Conservation (phyloP, 1,140 invertebrate species). For the Vanessa tameamea region DNA sequence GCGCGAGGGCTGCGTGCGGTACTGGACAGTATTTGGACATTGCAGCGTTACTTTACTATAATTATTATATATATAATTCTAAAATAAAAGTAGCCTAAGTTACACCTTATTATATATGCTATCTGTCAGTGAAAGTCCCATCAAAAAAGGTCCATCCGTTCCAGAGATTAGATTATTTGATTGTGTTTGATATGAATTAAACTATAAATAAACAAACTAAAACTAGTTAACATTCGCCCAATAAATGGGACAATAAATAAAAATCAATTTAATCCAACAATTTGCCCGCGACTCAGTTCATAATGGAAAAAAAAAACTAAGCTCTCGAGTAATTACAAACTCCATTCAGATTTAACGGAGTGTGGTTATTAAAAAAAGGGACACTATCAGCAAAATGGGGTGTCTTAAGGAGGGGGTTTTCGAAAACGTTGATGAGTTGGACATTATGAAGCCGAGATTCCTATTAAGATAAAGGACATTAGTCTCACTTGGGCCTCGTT, state of each 20-base stretch:
- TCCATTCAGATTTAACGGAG: conserved; percentile 57
- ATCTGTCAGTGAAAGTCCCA: no score
- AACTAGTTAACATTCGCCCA: neutral
- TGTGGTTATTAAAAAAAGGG: conserved; percentile 61
- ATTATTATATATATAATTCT: no score
- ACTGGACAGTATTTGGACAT: no score
- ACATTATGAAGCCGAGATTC: conserved; percentile 75
- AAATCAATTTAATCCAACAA: neutral
- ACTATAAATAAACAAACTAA: no score
- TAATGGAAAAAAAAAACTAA: conserved; percentile 34
- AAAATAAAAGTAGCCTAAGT: no score
- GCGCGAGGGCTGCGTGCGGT: no score
- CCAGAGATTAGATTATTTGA: no score
- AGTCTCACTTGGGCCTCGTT: conserved; percentile 60
- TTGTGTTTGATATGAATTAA: no score
- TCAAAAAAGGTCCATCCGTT: no score
- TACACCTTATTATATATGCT: no score
- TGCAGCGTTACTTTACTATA: no score
- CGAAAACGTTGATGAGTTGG: conserved; percentile 73
- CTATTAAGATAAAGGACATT: conserved; percentile 77
- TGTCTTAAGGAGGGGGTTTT: conserved; percentile 55
- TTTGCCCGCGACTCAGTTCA: neutral
- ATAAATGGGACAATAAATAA: neutral
- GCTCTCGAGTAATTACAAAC: conserved; percentile 49
- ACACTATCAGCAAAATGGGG: conserved; percentile 58